These are phyloP conservation scores for Tenthredo scrophulariae DNA, from an alignment of 2,888 invertebrate genomes.

Conservation along the genomic window DNA sequence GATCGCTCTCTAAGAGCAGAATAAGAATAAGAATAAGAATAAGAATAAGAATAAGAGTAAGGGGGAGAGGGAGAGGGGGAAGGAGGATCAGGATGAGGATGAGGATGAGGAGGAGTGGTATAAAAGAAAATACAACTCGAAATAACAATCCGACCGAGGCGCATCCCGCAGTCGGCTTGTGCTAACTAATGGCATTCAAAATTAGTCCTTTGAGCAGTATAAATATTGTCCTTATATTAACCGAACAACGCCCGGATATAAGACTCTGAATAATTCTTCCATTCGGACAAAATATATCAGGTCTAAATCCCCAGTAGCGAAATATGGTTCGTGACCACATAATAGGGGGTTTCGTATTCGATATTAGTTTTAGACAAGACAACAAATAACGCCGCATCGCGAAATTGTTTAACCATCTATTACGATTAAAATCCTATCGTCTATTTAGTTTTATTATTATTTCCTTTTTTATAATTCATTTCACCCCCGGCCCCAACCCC, in stretches of 20 bases:
- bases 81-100: background rate
- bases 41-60: background rate
- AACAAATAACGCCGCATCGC: slow-evolving; percentile 57
- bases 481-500: background rate
- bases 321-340: slow-evolving; percentile 71
- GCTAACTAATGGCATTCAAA: slow-evolving; percentile 78
- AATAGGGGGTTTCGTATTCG: slow-evolving; percentile 72
- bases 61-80: no score
- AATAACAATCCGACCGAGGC: slow-evolving; percentile 44
- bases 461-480: background rate
- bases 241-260: background rate
- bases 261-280: background rate
- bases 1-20: slow-evolving; percentile 9
- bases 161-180: slow-evolving; percentile 69
- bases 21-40: background rate
- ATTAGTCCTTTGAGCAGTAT: slow-evolving; percentile 74
- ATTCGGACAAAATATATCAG: slow-evolving; percentile 65
- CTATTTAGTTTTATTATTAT: background rate
- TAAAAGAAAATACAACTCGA: slow-evolving; percentile 41
- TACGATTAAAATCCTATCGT: slow-evolving; percentile 70
- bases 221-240: slow-evolving; percentile 60
- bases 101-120: background rate
- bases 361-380: slow-evolving; percentile 75
- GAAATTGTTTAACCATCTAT: slow-evolving; percentile 73
- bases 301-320: slow-evolving; percentile 56